These are phyloP conservation scores for Oryzias javanicus DNA, from an alignment of 2,113 vertebrate species.

Conservation along the genomic window DNA sequence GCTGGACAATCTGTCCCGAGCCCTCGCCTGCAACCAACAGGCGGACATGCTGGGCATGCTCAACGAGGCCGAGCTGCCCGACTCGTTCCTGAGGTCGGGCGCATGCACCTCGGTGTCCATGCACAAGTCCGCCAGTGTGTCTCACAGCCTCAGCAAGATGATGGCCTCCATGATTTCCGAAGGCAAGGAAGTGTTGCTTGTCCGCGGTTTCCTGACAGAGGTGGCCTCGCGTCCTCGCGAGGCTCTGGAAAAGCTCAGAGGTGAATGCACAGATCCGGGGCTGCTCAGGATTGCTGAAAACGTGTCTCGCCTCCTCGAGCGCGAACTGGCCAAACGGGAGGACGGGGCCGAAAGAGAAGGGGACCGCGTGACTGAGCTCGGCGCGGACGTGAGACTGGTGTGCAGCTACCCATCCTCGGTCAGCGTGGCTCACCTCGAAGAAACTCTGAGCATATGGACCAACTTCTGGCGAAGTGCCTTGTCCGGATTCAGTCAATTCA, in stretches of 20 bases:
- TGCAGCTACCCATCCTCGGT: neutral
- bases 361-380: conserved; percentile 5
- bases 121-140: neutral
- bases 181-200: neutral
- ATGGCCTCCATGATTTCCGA: neutral
- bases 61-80: neutral
- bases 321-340: too few species aligned
- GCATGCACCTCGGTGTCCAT: neutral
- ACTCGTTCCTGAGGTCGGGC: neutral
- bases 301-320: too few species aligned
- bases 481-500: neutral
- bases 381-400: neutral
- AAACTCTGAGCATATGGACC: conserved; percentile 18
- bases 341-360: neutral
- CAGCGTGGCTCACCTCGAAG: conserved; percentile 20
- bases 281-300: too few species aligned
- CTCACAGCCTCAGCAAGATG: neutral
- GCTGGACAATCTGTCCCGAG: too few species aligned
- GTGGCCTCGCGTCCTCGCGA: neutral
- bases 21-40: too few species aligned
- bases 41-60: too few species aligned
- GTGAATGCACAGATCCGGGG: too few species aligned
- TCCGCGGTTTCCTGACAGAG: neutral
- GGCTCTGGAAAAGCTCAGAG: neutral
- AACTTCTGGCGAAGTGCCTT: neutral